Percentiles rank a stretch among this genome's conserved stretches.
phyloP scores from a whole-genome alignment of 2,797 vertebrate species.

The Pteronotus mesoamericanus region DNA sequence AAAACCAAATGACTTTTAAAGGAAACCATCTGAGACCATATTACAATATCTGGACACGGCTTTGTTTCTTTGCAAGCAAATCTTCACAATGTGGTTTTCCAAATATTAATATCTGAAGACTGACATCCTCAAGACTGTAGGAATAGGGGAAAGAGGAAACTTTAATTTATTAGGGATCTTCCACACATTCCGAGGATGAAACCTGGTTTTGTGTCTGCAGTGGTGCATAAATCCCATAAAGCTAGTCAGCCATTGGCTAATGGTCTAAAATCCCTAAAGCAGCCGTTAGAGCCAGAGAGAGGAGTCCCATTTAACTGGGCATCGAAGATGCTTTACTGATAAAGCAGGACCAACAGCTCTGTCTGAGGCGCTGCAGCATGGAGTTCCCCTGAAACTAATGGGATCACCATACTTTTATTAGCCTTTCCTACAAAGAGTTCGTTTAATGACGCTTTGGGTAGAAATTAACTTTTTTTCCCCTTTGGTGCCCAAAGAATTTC shows the following conservation, averaged over 20 bases:
- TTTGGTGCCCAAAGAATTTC: constrained; percentile 39
- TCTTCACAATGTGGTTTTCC: background rate
- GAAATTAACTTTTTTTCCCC: constrained; percentile 29
- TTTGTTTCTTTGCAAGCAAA: background rate
- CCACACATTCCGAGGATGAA: constrained; percentile 19
- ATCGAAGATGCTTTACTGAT: constrained; percentile 64
- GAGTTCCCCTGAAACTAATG: constrained; percentile 45
- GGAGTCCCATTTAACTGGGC: constrained; percentile 60
- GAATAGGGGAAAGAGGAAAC: background rate
- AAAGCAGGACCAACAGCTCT: constrained; percentile 67
- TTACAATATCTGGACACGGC: background rate
- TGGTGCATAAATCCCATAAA: constrained; percentile 69
- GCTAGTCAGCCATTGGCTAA: constrained; percentile 68
- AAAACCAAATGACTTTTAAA: background rate
- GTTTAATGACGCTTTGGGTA: constrained; percentile 61
- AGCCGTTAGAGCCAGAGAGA: background rate
- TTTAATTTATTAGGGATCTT: constrained; percentile 51
- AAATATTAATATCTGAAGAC: background rate
- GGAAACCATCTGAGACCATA: background rate
- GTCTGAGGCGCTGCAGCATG: background rate
- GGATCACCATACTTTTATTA: constrained; percentile 61
- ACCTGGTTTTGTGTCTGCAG: constrained; percentile 47
- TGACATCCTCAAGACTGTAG: background rate
- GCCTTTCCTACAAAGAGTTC: constrained; percentile 30
- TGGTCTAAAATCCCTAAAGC: constrained; percentile 53